These are phyloP conservation scores for Polia nebulosa DNA, from an alignment of 2,888 invertebrate species.

Conservation along the genomic window DNA sequence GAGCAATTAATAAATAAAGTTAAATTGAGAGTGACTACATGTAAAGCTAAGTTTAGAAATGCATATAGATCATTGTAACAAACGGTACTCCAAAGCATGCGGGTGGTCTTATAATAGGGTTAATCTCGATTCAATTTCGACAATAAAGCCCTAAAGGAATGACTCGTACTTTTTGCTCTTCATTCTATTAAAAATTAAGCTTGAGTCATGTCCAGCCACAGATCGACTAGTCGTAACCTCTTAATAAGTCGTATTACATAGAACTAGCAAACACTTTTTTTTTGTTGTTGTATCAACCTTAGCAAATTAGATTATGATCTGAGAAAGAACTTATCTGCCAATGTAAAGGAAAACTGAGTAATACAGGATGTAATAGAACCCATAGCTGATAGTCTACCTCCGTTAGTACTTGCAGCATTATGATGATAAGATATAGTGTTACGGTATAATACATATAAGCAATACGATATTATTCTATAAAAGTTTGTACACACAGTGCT, in stretches of 20 bases:
- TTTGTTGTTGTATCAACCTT: neutral
- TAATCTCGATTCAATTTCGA: conserved; percentile 80
- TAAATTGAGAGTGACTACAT: conserved; percentile 63
- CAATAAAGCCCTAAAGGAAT: conserved; percentile 65
- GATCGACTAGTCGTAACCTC: conserved; percentile 25
- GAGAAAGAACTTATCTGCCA: neutral
- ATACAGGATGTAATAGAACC: conserved; percentile 36
- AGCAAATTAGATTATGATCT: neutral
- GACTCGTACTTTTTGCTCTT: conserved; percentile 54
- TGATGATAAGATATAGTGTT: conserved; percentile 28
- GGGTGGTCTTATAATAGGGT: conserved; percentile 83
- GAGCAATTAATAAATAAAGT: conserved; percentile 69
- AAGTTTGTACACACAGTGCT: neutral
- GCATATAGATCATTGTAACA: conserved; percentile 67
- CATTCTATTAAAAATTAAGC: conserved; percentile 42
- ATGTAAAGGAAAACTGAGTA: conserved; percentile 4
- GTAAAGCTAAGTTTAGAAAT: conserved; percentile 61
- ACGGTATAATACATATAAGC: conserved; percentile 28
- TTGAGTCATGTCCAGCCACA: conserved; percentile 47
- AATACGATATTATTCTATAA: conserved; percentile 10
- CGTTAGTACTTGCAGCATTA: conserved; percentile 21
- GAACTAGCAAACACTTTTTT: neutral
- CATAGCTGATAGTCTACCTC: conserved; percentile 25
- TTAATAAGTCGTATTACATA: conserved; percentile 29
- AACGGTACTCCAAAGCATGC: conserved; percentile 74